Evolutionary conservation across 2,888 invertebrate species (phyloP), one percentile per base, ranked within the genome.

Genomic region (Palloptera scutellata): DNA sequence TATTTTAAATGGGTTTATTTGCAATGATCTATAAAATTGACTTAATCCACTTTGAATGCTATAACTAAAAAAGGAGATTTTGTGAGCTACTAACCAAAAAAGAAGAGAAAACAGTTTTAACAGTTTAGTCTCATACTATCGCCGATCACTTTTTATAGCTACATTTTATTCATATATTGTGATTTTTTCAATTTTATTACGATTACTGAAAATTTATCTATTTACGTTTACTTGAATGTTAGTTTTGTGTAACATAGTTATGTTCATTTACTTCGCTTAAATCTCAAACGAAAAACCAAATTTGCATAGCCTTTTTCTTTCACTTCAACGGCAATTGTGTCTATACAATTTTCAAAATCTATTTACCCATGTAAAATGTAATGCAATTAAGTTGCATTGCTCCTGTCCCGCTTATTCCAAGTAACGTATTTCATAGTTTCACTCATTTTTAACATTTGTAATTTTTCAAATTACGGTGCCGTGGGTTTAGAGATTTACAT

Each of bases 261-360:
- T 84, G 84, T 81, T 79, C 85, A 85, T 85, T 84, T 81, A 79
- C 81, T 83, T 79, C 81, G 83, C 83, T 82, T 73, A 76, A 78
- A 80, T 78, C 83, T 82, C 82, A 82, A 83, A 84, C 82, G 80
- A 83, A 64, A 20, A 15, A n/a, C 1, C 11, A 62, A 72, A 73
- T 30, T 30, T 30, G 2, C 30, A 30, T 30, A 30, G 30, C 30
- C 6, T 4, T 4, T 30, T 30, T 6, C 30, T 30, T 30, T 30
- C 6, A 30, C 30, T 30, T 4, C 30, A 30, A 30, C 30, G 30
- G 30, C 30, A 30, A 72, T 75, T 74, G 74, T 67, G 72, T 72
- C 74, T 30, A 30, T 30, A 30, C 6, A 30, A 30, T 30, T 30
- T 2, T 30, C 3, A 30, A 30, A 30, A 30, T 70, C 74, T 77